Conservation (phyloP, 2,113 vertebrate species). For the Sinocyclocheilus maitianheensis region DNA sequence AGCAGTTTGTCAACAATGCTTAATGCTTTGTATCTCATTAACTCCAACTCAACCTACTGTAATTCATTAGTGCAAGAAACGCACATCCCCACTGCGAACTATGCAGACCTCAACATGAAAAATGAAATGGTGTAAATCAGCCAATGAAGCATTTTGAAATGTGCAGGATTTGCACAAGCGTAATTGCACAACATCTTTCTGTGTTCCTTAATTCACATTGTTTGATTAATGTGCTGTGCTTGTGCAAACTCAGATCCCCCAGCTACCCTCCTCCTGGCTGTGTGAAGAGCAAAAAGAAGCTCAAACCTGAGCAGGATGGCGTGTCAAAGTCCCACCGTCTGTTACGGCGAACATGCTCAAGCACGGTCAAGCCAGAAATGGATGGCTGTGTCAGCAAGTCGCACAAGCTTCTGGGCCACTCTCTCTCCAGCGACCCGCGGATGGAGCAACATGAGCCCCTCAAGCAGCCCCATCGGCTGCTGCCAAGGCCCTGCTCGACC, state of each 20-base stretch:
- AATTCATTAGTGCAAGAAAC: constrained; percentile 16
- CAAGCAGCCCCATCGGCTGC: constrained; percentile 81
- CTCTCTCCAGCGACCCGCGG: constrained; percentile 80
- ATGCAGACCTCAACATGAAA: constrained; percentile 17
- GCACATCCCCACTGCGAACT: constrained; percentile 4
- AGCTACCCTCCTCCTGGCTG: constrained; percentile 90
- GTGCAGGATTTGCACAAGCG: constrained; percentile 22
- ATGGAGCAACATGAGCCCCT: constrained; percentile 77
- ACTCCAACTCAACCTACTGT: background rate
- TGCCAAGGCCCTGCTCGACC: constrained; percentile 78
- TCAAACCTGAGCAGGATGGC: constrained; percentile 85
- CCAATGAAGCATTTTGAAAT: constrained; percentile 22
- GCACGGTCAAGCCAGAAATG: constrained; percentile 78
- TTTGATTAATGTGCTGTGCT: constrained; percentile 34
- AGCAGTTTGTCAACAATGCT: background rate
- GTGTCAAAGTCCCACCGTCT: constrained; percentile 87
- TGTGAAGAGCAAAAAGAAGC: constrained; percentile 87
- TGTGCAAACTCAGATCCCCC: constrained; percentile 78
- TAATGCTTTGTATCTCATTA: constrained; percentile 38
- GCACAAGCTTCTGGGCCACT: constrained; percentile 82
- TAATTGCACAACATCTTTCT: constrained; percentile 31
- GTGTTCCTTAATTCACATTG: constrained; percentile 11
- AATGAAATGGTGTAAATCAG: constrained; percentile 28
- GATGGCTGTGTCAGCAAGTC: constrained; percentile 79
- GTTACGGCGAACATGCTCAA: constrained; percentile 83